These are phyloP conservation scores for Drosophila mulleri DNA, from an alignment of 2,888 invertebrate species.

Conservation along the genomic window DNA sequence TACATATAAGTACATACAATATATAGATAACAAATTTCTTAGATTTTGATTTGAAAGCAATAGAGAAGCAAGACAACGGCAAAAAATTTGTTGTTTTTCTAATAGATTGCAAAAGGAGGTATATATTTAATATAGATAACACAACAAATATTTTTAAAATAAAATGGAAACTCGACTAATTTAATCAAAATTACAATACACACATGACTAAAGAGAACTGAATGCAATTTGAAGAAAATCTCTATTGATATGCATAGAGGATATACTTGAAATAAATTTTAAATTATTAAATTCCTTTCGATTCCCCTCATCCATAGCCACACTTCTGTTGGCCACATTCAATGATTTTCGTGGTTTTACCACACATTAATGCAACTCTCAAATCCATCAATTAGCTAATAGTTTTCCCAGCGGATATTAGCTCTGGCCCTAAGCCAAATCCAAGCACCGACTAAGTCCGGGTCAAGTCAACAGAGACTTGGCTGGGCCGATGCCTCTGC, in stretches of 20 bases:
- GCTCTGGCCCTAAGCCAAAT: constrained; percentile 35
- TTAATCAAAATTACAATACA: too few species aligned
- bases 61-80: not conserved
- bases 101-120: too few species aligned
- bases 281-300: too few species aligned
- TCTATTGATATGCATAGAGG: too few species aligned
- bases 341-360: constrained; percentile 37
- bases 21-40: not conserved
- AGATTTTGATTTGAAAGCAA: not conserved
- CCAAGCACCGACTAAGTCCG: constrained; percentile 34
- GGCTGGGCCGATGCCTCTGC: not conserved
- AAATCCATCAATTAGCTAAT: constrained; percentile 42
- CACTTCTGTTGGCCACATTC: constrained; percentile 29
- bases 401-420: constrained; percentile 18
- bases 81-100: too few species aligned
- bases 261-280: too few species aligned
- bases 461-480: constrained; percentile 14
- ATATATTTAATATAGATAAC: too few species aligned
- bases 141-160: too few species aligned
- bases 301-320: not conserved
- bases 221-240: too few species aligned
- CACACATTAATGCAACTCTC: constrained; percentile 41
- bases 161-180: too few species aligned
- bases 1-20: too few species aligned
- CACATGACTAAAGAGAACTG: too few species aligned